A percentile compares a stretch with the other conserved stretches of the same genome.
phyloP scores from a whole-genome alignment of 1,140 invertebrate species.

The Leptestheria dahalacensis region DNA sequence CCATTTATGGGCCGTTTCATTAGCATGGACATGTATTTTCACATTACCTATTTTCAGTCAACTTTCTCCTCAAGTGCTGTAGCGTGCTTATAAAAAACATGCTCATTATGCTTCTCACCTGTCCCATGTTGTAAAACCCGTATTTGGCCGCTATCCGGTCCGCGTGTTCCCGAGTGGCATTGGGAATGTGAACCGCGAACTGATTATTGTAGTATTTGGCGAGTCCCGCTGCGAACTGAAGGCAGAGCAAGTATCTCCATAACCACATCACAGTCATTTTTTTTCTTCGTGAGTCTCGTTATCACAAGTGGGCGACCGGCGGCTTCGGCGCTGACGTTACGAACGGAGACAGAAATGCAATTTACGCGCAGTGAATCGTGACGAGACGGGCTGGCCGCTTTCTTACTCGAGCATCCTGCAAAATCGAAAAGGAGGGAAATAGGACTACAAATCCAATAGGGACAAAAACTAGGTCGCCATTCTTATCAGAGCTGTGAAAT shows the following conservation, averaged over 20 bases:
- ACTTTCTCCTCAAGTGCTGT: neutral
- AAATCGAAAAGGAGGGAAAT: neutral
- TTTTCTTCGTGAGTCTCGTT: no score
- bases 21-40: neutral
- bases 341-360: no score
- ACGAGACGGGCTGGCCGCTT: no score
- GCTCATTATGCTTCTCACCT: no score
- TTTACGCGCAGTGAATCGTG: no score
- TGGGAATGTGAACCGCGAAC: conserved; percentile 58
- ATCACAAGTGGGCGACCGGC: no score
- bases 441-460: neutral
- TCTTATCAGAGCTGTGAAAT: neutral
- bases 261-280: neutral
- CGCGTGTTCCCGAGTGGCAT: conserved; percentile 33
- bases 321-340: no score
- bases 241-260: neutral
- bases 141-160: conserved; percentile 40
- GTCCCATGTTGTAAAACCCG: conserved; percentile 44
- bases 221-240: neutral
- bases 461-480: neutral
- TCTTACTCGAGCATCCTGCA: neutral
- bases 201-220: conserved; percentile 50
- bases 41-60: neutral
- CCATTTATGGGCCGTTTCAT: neutral
- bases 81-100: no score